Evolutionary conservation across 35 echinoderm and acorn worm species (phyloP), one percentile per base, ranked within the genome.

Genomic region (Ptychodera flava): DNA sequence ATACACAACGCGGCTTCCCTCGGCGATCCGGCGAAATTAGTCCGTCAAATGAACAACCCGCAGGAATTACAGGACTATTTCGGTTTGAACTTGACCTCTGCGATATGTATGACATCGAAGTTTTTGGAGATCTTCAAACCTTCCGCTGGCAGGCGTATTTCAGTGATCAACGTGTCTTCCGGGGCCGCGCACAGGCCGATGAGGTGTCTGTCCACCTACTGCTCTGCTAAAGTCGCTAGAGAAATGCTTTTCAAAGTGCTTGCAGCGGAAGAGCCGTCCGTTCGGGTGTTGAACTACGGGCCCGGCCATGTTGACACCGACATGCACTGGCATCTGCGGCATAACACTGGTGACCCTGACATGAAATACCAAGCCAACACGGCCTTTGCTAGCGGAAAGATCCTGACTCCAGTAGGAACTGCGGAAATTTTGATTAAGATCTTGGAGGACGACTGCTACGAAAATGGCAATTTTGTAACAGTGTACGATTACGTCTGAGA

Each of bases 221-320:
- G 83, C 31, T 37, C 38, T 34, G 33, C n/a, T 29, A 85, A 85
- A 85, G 83, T 36, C 10, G 83, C 34, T 28, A 30, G 83, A 35
- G 83, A 85, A 29, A 85, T 85, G 83, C 38, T 85, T 6, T 38
- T 85, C 83, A 34, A 36, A 37, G 83, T 85, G 1, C 29, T 85
- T 30, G 83, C 83, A 1, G 1, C 45, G 27, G 83, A 85, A 31
- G 83, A 85, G 45, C 34, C 0, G 27, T 27, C 15, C 38, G 28
- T 38, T 28, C 32, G 83, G 15, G 27, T 85, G 1, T 0, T 85
- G 1, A 33, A 30, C 83, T 85, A 85, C 35, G 36, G 30, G 1
- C 32, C 83, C 35, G 83, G 83, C 30, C 36, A 37, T 12, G 83
- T 85, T 34, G 28, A 85, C 38, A 85, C 83, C 29, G 83, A 16